Base-by-base conservation (phyloP, 2,113 vertebrate species). In the Parus major region DNA sequence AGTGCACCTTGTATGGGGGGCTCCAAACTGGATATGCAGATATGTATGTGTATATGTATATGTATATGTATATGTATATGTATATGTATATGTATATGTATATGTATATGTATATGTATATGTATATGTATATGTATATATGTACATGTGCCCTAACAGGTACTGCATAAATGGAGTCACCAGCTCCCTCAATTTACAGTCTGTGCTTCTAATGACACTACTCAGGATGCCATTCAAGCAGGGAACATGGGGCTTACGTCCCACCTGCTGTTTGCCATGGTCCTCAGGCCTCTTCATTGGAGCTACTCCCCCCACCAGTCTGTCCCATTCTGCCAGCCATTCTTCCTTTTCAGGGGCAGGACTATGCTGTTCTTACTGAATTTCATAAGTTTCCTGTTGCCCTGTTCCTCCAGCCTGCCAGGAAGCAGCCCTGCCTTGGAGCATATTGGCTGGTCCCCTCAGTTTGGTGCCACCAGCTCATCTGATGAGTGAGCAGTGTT, bases 1-100 rank as follows among this genome's bases (percentile, higher is more conserved):
- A 0, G 28, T 56, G 22, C 20, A 42, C 69, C 52, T 77, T 64
- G 2, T 46, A 8, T 2, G 69, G 35, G 14, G 6, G 14, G 6
- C 46, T 59, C 46, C 66, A 82, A n/a, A n/a, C 17, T 69, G 15
- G 25, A 20, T 25, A 17, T 27, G 6, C 24, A 20, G 4, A 7
- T 22, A 14, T 4, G 20, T 22, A 6, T 23, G 7, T 57, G 8
- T 52, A 12, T 16, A 4, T 28, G 2, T 20, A 8, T 24, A 5
- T 50, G 4, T 15, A 16, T 36, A 17, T 28, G 6, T 25, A 9
- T n/a, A 29, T 21, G 9, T 35, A 23, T 28, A 4, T 18, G n/a
- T 50, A 23, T 39, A 18, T 28, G 8, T 61, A 23, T 9, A 16
- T 27, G 14, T 64, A 8, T 24, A 5, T 50, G 4, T 15, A 10